These are phyloP conservation scores for Resseliella maxima DNA, from an alignment of 2,888 invertebrate genomes.

Conservation along the genomic window DNA sequence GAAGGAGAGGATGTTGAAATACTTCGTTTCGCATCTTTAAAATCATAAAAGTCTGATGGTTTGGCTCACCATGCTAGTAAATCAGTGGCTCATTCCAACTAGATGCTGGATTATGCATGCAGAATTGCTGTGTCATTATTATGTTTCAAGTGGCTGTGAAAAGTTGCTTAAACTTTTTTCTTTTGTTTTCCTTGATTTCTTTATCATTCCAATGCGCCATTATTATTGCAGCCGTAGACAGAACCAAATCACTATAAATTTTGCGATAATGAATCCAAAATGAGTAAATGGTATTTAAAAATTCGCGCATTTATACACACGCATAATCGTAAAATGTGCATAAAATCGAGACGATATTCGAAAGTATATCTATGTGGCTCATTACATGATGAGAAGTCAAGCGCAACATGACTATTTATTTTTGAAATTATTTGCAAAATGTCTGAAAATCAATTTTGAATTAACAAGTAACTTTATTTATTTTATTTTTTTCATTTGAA, in stretches of 20 bases:
- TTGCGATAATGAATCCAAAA: neutral
- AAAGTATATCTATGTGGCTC: neutral
- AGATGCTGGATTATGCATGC: neutral
- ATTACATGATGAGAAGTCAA: neutral
- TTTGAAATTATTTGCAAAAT: neutral
- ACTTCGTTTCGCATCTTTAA: neutral
- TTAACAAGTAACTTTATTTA: neutral
- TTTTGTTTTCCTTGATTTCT: neutral
- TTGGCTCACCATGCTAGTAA: neutral
- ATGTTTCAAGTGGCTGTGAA: neutral
- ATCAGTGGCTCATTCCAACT: neutral
- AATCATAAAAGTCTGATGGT: neutral
- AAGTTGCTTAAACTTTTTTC: neutral
- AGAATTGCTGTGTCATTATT: conserved; percentile 1
- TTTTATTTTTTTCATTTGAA: too few relatives aligned
- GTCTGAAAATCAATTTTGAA: neutral
- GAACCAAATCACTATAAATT: neutral
- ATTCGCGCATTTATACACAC: neutral
- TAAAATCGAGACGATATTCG: too few relatives aligned
- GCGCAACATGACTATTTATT: neutral
- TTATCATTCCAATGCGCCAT: neutral
- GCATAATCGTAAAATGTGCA: neutral
- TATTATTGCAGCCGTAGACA: neutral
- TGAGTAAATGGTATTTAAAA: neutral
- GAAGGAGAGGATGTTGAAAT: neutral